These are phyloP conservation scores for Epicauta chinensis DNA, from an alignment of 1,140 invertebrate genomes.

Conservation along the genomic window DNA sequence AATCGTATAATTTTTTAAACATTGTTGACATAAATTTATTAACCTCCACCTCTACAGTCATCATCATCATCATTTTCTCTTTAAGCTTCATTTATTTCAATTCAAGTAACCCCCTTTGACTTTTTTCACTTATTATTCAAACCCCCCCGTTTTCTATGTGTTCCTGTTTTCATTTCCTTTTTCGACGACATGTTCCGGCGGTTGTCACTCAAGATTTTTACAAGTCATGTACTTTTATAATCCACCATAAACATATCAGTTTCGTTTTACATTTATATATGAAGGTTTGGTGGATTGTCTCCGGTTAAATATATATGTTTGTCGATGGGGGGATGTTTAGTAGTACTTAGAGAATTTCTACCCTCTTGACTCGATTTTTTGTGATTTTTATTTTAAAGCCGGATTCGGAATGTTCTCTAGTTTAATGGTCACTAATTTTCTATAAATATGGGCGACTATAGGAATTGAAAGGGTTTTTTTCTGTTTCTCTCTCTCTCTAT, in stretches of 20 bases:
- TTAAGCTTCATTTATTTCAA: slow-evolving; percentile 43
- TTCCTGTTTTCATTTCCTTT: slow-evolving; percentile 42
- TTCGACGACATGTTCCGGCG: slow-evolving; percentile 38
- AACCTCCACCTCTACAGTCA: background rate
- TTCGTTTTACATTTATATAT: slow-evolving; percentile 37
- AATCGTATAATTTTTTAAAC: too few species aligned
- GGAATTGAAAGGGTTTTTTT: too few species aligned
- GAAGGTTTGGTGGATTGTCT: slow-evolving; percentile 27
- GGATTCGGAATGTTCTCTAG: too few species aligned
- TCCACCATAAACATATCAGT: slow-evolving; percentile 41
- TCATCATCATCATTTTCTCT: slow-evolving; percentile 41
- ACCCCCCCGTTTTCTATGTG: slow-evolving; percentile 7
- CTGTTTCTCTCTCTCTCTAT: too few species aligned
- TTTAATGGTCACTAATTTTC: too few species aligned
- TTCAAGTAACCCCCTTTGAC: slow-evolving; percentile 16
- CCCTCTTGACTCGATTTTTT: too few species aligned
- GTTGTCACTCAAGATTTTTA: slow-evolving; percentile 44
- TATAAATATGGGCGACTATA: too few species aligned
- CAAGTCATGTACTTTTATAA: slow-evolving; percentile 45
- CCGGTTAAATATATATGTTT: slow-evolving; percentile 28
- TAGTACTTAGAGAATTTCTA: background rate
- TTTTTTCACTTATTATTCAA: too few species aligned
- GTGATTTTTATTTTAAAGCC: too few species aligned
- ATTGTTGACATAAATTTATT: too few species aligned
- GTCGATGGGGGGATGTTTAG: slow-evolving; percentile 22